phyloP scores from a whole-genome alignment of 2,113 vertebrate genomes.

The Mandrillus leucophaeus region DNA sequence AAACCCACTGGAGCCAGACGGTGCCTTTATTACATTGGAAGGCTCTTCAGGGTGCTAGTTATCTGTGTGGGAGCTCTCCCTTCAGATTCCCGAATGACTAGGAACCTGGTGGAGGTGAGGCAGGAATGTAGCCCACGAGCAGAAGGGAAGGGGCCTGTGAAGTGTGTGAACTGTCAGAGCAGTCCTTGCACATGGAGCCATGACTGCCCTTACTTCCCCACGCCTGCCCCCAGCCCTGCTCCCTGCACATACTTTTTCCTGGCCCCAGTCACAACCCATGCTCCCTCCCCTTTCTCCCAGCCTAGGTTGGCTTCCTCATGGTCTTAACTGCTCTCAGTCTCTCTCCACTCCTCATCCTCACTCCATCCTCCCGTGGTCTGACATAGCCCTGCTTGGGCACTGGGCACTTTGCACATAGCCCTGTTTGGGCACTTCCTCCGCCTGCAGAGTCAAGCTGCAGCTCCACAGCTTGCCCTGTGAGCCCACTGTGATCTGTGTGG shows the following conservation, averaged over 20 bases:
- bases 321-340: neutral
- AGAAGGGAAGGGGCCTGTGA: neutral
- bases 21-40: conserved; percentile 33
- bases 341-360: rapidly evolving
- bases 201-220: rapidly evolving
- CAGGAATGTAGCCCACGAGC: neutral
- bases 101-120: neutral
- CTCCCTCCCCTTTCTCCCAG: neutral
- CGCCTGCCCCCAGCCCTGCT: neutral
- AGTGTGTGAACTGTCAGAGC: neutral
- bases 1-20: conserved; percentile 48
- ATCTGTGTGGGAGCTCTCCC: neutral
- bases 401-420: too few relatives aligned
- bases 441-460: neutral
- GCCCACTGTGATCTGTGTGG: too few relatives aligned
- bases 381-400: neutral
- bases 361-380: neutral
- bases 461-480: neutral
- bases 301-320: neutral
- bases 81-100: neutral
- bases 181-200: rapidly evolving
- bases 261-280: too few relatives aligned
- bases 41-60: neutral
- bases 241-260: neutral
- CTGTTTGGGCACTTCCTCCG: neutral